Evolutionary conservation across 1,140 invertebrate species (phyloP).

Genomic region (Trachelipus rathkii): DNA sequence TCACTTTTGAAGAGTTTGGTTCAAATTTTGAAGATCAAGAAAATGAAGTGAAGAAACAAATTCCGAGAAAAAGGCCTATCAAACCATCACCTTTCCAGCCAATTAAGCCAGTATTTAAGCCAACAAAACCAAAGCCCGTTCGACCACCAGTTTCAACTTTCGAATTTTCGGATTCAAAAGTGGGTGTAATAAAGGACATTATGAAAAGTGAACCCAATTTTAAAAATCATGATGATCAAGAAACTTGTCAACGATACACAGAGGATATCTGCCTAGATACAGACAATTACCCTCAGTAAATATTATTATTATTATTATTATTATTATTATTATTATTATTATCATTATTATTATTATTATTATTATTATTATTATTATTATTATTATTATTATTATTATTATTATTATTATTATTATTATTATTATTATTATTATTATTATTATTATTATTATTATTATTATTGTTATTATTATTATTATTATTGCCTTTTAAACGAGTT

Average conservation of each 20-base stretch:
- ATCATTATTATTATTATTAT: conserved; percentile 5
- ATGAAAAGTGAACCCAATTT: conserved; percentile 12
- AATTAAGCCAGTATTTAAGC: background rate
- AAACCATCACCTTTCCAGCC: conserved; percentile 19
- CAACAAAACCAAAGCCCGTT: background rate
- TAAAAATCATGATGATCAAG: background rate
- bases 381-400: background rate
- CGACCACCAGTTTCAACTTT: conserved; percentile 4
- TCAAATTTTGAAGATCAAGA: conserved; percentile 14
- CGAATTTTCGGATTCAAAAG: conserved; percentile 12
- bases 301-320: conserved; percentile 40
- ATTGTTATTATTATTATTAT: background rate
- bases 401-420: background rate
- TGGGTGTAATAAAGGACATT: conserved; percentile 8
- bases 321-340: conserved; percentile 21
- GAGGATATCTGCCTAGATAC: conserved; percentile 69
- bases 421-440: background rate
- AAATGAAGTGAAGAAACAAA: background rate
- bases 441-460: conserved; percentile 3
- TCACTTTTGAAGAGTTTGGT: conserved; percentile 35
- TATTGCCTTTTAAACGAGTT: too few relatives aligned
- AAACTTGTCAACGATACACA: conserved; percentile 56
- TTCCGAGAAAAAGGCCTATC: background rate
- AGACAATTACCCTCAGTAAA: conserved; percentile 72
- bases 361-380: conserved; percentile 29